Evolutionary conservation across 2,113 vertebrate species (phyloP), one percentile per base, ranked within the genome.

Genomic region (Anseranas semipalmata): DNA sequence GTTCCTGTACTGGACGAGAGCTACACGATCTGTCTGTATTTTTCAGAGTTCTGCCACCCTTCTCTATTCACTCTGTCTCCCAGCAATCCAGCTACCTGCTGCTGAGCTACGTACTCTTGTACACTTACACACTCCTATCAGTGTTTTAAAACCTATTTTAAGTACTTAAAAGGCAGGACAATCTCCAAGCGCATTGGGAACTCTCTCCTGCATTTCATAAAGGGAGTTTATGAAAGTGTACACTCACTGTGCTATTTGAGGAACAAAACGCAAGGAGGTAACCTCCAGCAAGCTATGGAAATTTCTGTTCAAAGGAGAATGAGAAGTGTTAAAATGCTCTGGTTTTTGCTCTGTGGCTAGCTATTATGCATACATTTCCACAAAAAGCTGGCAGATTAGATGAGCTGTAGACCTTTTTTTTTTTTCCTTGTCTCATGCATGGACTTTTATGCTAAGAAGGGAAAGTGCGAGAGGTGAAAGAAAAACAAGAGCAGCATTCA

Each of bases 171-270:
- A 89, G 18, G 53, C 20, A 72, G 22, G n/a, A 65, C 7, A 75
- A 45, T 17, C 59, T 2, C 0, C 25, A 27, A 65, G 14, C 4
- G 20, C 48, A 15, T 0, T 43, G 65, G 71, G 56, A 92, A 89
- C 17, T 41, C 59, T 56, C 58, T 58, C 37, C 2, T 52, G 33
- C 17, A 10, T 43, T 82, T 78, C 62, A 37, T 7, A 65, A 62
- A 27, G 52, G 33, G 66, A 68, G 28, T 18, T n/a, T 13, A 71
- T 6, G 3, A 48, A 62, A 62, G 18, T 0, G 0, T 16, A 46
- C 30, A 4, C 19, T 84, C 39, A 21, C 6, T 86, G 52, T 20
- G 37, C 28, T 78, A 85, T 75, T 25, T 41, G 18, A 30, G 41
- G 19, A 85, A 81, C 41, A 80, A 84, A 96, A 63, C 3, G 62